phyloP scores from a whole-genome alignment of 2,888 invertebrate genomes.

The Drosophila vallismaia region DNA sequence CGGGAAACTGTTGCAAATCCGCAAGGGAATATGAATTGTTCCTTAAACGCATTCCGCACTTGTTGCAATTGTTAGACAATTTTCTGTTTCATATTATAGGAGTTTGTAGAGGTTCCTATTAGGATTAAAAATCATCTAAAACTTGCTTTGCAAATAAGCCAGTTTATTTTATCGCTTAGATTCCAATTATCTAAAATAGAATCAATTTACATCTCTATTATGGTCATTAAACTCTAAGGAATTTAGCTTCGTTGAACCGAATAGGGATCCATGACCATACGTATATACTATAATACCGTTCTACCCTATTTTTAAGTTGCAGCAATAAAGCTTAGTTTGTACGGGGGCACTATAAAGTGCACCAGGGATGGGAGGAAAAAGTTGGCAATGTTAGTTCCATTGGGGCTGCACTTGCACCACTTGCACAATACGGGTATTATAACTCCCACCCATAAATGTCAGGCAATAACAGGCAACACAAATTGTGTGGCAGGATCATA shows the following conservation, averaged over 20 bases:
- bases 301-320: constrained; percentile 9
- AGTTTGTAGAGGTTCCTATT: background rate
- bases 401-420: constrained; percentile 4
- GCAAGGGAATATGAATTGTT: background rate
- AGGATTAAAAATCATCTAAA: background rate
- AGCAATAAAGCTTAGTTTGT: constrained; percentile 35
- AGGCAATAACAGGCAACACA: constrained; percentile 32
- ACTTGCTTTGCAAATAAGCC: no score
- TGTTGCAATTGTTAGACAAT: constrained; percentile 14
- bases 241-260: background rate
- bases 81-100: background rate
- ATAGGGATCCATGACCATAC: constrained; percentile 1
- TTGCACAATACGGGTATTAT: constrained; percentile 14
- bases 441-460: constrained; percentile 34
- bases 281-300: background rate
- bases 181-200: constrained; percentile 1
- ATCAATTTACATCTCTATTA: background rate
- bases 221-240: background rate
- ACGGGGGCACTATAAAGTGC: constrained; percentile 29
- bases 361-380: constrained; percentile 28
- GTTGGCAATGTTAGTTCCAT: constrained; percentile 36
- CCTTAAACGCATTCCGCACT: constrained; percentile 21
- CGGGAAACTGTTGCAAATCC: constrained; percentile 29
- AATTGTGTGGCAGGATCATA: constrained; percentile 45
- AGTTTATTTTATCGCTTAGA: background rate